Evolutionary conservation across 2,797 vertebrate species (phyloP), one percentile per base, ranked within the genome.

Genomic region (Pangasius larnaudii): DNA sequence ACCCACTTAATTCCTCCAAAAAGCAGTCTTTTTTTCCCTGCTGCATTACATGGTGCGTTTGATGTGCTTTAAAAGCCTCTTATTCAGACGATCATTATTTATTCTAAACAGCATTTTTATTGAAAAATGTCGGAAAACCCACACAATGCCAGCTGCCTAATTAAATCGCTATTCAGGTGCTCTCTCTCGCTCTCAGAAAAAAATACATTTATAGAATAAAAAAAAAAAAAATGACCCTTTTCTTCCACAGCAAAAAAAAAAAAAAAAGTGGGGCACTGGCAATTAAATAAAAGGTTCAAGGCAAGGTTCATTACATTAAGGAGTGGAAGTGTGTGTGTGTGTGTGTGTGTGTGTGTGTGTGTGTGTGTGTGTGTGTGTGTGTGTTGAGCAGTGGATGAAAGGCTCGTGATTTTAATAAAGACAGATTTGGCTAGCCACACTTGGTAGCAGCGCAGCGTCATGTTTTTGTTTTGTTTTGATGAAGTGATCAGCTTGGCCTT

Each of bases 1-100:
- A 92, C 92, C 88, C 91, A 88, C 89, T 94, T 95, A 94, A 95
- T 95, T 95, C 95, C 94, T 94, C 9, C 9, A 93, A 83, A 49
- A 13, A 90, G 92, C 90, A 94, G 93, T 91, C 89, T 90, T 85
- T 27, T 84, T 16, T 1, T 14, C 5, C 71, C 87, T 93, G 88
- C 88, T 80, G 91, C 86, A 90, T 91, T 90, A 92, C 93, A 93
- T 88, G 91, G 91, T 93, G n/a, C 9, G n/a, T 33, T n/a, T 86
- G 81, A 93, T 91, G 90, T 90, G 89, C 89, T 91, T 91, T 94
- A 93, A 95, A 95, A 94, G 91, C 90, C 90, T 82, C 92, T 94
- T 91, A 89, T 94, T 95, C 91, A 91, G 93, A 91, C 88, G 89
- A 85, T 88, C 88, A 93, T 95, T 95, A 95, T 95, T 95, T 95